Evolutionary conservation across 2,797 vertebrate species (phyloP).

Genomic region (Manis javanica): DNA sequence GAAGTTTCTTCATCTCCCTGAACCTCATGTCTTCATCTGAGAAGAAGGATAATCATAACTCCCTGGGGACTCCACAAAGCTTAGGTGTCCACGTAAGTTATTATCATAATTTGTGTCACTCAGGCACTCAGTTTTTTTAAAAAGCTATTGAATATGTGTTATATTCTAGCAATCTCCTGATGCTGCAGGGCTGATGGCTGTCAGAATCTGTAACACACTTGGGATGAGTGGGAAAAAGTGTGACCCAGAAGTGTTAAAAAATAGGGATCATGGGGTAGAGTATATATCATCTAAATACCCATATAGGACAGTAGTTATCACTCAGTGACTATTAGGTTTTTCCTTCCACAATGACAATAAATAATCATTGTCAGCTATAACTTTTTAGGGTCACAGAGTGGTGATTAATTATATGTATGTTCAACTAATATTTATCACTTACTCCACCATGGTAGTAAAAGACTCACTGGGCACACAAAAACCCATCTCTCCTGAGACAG

Average conservation of each 20-base stretch:
- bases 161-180: constrained; percentile 21
- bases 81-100: constrained; percentile 12
- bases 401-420: background rate
- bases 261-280: background rate
- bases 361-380: background rate
- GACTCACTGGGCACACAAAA: background rate
- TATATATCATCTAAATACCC: background rate
- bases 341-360: background rate
- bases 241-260: constrained; percentile 41
- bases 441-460: background rate
- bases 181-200: constrained; percentile 32
- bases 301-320: background rate
- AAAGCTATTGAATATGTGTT: background rate
- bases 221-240: background rate
- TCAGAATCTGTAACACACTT: constrained; percentile 7
- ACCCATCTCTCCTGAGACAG: background rate
- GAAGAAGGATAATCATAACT: constrained; percentile 12
- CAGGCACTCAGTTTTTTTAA: background rate
- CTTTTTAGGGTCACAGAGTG: constrained; percentile 42
- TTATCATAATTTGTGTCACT: background rate
- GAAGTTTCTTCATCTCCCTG: background rate
- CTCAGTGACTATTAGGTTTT: background rate
- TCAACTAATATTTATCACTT: too few relatives aligned
- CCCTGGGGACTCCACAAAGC: background rate
- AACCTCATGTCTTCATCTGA: constrained; percentile 10